Evolutionary conservation across 2,797 vertebrate genomes (phyloP).

Genomic region (Naso thynnoides): DNA sequence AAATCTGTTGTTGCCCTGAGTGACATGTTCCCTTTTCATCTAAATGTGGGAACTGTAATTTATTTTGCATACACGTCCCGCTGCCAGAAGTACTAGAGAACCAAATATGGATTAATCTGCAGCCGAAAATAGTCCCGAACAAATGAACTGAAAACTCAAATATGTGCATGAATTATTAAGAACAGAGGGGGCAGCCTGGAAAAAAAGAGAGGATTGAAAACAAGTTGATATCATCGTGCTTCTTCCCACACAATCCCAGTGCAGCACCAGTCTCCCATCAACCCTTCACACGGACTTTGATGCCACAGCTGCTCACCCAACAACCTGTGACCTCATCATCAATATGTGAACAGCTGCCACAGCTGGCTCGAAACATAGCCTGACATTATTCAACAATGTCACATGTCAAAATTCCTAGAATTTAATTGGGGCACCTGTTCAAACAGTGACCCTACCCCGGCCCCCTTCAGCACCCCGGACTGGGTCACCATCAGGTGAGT

Average conservation of each 20-base stretch:
- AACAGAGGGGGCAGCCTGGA: too few species aligned
- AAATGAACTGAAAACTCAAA: too few species aligned
- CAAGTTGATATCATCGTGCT: too few species aligned
- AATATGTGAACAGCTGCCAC: slow-evolving; percentile 33
- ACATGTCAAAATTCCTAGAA: neutral
- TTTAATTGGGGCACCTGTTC: slow-evolving; percentile 5
- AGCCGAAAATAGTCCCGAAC: too few species aligned
- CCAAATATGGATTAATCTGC: too few species aligned
- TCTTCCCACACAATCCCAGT: neutral
- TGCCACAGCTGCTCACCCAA: slow-evolving; percentile 39
- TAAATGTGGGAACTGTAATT: too few species aligned
- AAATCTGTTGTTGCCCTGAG: too few species aligned
- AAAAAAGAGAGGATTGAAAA: too few species aligned
- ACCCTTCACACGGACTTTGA: neutral
- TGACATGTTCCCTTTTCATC: too few species aligned
- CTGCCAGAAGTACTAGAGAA: too few species aligned
- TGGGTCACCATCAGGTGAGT: slow-evolving; percentile 6
- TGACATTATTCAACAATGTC: slow-evolving; percentile 5
- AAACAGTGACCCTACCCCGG: neutral
- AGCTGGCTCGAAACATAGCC: neutral
- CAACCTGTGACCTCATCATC: slow-evolving; percentile 31
- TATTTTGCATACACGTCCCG: too few species aligned
- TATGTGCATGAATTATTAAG: too few species aligned
- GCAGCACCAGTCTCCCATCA: neutral
- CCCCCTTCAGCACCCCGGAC: slow-evolving; percentile 4